Evolutionary conservation across 2,113 vertebrate species (phyloP).

Genomic region (Saccopteryx leptura): DNA sequence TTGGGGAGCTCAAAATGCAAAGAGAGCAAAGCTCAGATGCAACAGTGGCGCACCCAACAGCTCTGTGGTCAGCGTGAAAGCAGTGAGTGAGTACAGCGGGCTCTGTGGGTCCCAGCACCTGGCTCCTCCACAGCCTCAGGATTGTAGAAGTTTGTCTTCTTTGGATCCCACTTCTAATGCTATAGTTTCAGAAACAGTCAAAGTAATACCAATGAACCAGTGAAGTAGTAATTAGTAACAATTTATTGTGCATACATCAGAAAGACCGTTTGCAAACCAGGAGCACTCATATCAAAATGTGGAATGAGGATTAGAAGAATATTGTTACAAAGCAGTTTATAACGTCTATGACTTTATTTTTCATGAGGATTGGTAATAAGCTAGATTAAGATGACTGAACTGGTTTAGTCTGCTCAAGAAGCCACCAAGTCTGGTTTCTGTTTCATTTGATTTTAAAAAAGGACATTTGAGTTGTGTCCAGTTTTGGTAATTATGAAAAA

Average conservation of each 20-base stretch:
- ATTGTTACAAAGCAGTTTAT: background rate
- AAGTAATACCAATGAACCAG: background rate
- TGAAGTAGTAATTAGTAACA: background rate
- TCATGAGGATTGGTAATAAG: background rate
- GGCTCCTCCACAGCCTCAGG: background rate
- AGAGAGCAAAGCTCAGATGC: background rate
- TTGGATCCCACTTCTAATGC: background rate
- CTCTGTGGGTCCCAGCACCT: no score
- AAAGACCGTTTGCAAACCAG: background rate
- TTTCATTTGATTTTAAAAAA: background rate
- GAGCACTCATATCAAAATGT: background rate
- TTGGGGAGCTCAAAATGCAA: background rate
- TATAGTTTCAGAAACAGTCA: background rate
- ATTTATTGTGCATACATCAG: background rate
- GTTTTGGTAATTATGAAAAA: background rate
- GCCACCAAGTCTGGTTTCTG: background rate
- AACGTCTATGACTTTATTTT: background rate
- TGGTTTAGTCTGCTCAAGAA: background rate
- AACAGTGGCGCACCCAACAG: background rate
- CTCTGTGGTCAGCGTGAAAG: no score
- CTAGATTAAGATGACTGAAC: background rate
- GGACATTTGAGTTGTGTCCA: background rate
- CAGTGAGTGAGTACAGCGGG: background rate
- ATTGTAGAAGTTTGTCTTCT: background rate
- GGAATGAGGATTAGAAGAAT: background rate